Conservation (phyloP, 1,140 invertebrate species). For the Orchesella cincta region DNA sequence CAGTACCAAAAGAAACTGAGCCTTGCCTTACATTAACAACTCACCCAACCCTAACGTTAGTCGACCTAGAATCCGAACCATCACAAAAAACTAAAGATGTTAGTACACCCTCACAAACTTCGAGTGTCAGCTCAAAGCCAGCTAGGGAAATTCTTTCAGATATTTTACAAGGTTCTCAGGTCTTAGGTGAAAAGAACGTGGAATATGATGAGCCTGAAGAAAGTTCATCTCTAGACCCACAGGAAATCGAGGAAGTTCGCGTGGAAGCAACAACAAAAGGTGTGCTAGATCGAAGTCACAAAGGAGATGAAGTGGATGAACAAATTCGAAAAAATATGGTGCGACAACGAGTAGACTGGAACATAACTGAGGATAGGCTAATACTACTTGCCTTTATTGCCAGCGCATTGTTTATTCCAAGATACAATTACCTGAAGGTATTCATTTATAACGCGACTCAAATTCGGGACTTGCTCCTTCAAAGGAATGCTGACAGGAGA, state of each 20-base stretch:
- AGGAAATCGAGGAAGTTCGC: too few relatives aligned
- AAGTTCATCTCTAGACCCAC: too few relatives aligned
- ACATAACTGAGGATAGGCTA: conserved; percentile 32
- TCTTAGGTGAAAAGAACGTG: neutral
- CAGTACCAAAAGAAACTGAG: neutral
- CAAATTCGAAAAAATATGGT: conserved; percentile 3
- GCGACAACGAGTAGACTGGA: conserved; percentile 36
- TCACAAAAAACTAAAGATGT: neutral
- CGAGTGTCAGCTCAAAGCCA: neutral
- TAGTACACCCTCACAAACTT: neutral
- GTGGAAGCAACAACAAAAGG: too few relatives aligned
- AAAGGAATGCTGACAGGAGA: neutral
- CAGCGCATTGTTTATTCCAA: conserved; percentile 42
- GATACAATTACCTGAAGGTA: conserved; percentile 35
- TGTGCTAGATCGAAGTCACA: too few relatives aligned
- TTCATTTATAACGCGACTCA: conserved; percentile 44
- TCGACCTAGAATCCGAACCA: neutral
- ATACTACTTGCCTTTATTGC: conserved; percentile 37
- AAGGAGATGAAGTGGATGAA: neutral
- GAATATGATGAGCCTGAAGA: neutral
- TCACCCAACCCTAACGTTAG: neutral
- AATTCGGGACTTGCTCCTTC: conserved; percentile 35
- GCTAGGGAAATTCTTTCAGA: neutral
- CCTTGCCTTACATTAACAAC: neutral
- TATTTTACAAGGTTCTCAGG: neutral